phyloP scores from a whole-genome alignment of 2,888 invertebrate genomes.

The Dicyrtomina minuta region DNA sequence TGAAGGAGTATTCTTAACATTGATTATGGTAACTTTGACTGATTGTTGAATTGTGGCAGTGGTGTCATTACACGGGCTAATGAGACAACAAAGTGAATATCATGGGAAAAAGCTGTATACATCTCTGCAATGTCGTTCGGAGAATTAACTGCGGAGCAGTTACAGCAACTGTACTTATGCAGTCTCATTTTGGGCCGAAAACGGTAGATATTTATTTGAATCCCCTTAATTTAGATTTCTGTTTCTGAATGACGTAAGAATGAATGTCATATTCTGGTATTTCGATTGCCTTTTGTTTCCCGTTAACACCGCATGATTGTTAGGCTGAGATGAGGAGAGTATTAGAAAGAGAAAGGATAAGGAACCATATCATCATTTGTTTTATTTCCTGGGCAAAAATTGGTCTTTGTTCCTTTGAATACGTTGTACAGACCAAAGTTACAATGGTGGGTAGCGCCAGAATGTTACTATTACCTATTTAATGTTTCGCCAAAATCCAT shows the following conservation, averaged over 20 bases:
- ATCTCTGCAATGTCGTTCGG: constrained; percentile 21
- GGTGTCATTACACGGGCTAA: constrained; percentile 18
- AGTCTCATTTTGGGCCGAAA: constrained; percentile 56
- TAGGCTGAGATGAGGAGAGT: background rate
- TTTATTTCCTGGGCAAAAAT: too few species aligned
- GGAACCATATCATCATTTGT: too few species aligned
- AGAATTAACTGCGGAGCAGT: constrained; percentile 35
- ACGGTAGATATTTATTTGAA: constrained; percentile 52
- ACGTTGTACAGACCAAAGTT: too few species aligned
- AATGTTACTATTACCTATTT: too few species aligned
- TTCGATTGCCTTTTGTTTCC: background rate
- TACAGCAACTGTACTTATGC: constrained; percentile 56
- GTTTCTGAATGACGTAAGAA: background rate
- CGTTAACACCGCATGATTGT: too few species aligned
- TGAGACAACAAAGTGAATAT: constrained; percentile 10
- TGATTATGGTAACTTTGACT: too few species aligned
- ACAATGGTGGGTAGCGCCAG: too few species aligned
- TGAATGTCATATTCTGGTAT: background rate
- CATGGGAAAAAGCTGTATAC: constrained; percentile 8
- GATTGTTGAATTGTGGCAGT: background rate
- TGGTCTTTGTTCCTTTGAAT: too few species aligned
- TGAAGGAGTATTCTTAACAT: background rate
- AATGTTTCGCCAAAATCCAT: too few species aligned
- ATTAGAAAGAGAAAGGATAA: background rate
- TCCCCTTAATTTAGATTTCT: background rate